Conservation (phyloP, 2,888 invertebrate species). For the Caenorhabditis macrosperma region DNA sequence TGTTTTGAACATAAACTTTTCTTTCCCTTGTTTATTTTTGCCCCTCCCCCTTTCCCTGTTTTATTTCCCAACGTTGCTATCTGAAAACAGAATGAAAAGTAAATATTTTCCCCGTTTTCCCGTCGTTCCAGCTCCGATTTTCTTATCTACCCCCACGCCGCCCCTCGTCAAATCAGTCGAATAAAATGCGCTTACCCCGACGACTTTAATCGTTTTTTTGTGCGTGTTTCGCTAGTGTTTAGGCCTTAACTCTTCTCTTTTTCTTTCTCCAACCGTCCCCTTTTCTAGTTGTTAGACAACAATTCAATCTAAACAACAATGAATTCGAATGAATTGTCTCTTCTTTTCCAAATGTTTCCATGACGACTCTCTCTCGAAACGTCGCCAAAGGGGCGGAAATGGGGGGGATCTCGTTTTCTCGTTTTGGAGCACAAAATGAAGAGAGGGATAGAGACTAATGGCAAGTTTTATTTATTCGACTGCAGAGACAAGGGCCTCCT, state of each 20-base stretch:
- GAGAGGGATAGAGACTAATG: neutral
- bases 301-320: too few species aligned
- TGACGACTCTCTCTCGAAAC: neutral
- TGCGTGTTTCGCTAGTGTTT: too few species aligned
- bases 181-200: neutral
- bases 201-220: neutral
- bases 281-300: neutral
- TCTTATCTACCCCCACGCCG: neutral
- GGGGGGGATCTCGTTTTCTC: neutral
- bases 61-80: neutral
- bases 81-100: neutral
- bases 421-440: neutral
- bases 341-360: neutral
- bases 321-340: too few species aligned
- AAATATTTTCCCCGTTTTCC: constrained; percentile 2
- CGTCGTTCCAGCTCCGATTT: neutral
- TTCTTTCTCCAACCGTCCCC: neutral
- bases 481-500: neutral
- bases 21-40: neutral
- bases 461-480: constrained; percentile 3
- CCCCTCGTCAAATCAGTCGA: neutral
- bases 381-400: too few species aligned
- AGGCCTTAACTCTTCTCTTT: neutral
- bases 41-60: too few species aligned
- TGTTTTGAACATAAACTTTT: constrained; percentile 81